These are phyloP conservation scores for Rhinichthys klamathensis DNA, from an alignment of 2,113 vertebrate genomes.

Conservation along the genomic window DNA sequence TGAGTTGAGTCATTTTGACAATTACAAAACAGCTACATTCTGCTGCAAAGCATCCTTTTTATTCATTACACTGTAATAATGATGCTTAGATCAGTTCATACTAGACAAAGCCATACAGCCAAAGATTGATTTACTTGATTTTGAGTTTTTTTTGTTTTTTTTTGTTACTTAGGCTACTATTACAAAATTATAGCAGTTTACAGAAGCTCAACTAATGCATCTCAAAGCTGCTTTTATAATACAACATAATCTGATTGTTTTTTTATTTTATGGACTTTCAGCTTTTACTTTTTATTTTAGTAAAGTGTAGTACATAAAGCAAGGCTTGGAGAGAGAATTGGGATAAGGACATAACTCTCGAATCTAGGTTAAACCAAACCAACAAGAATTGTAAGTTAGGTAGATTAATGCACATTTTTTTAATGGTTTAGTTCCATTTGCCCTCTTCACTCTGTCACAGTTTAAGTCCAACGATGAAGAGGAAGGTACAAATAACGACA, in stretches of 20 bases:
- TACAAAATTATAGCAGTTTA: neutral
- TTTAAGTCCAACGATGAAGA: no score
- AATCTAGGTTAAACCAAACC: neutral
- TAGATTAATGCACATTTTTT: neutral
- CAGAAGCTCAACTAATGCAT: neutral
- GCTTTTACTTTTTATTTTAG: neutral
- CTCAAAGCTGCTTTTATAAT: neutral
- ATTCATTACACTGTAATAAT: neutral
- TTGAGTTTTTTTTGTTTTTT: neutral
- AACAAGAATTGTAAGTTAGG: neutral
- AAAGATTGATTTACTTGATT: neutral
- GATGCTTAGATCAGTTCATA: neutral
- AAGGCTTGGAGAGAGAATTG: neutral
- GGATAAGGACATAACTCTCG: no score
- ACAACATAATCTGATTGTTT: neutral
- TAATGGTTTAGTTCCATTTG: neutral
- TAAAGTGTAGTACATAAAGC: neutral
- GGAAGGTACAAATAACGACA: no score
- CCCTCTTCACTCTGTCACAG: neutral
- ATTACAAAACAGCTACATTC: conserved; percentile 46
- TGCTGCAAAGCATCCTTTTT: conserved; percentile 7
- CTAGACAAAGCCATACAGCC: neutral
- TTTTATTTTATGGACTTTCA: neutral
- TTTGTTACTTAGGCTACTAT: neutral
- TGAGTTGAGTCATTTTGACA: conserved; percentile 40